Base-by-base conservation (phyloP, 2,113 vertebrate species). In the Ceyx melanurus region DNA sequence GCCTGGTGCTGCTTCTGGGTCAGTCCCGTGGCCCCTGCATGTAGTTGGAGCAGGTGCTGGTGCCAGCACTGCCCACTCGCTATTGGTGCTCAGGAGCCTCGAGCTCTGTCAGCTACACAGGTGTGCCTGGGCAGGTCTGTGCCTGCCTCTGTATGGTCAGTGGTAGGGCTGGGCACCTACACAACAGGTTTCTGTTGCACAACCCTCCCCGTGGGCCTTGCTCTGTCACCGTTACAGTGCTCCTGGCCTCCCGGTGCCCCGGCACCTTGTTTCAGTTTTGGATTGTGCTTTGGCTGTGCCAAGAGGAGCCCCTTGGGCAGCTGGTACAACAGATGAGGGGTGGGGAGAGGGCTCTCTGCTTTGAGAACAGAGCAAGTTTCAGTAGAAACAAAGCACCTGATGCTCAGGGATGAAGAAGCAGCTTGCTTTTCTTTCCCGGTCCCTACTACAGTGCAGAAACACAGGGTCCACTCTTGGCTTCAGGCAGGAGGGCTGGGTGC, bases 61-160 rank as follows among this genome's bases (percentile, higher is more conserved):
- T 58, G 48, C 48, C 0, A 0, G 23, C 46, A 11, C n/a, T 31
- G 28, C 54, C 68, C 25, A 11, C 40, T 13, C 1, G 3, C 19
- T 8, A 1, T 21, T 46, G 77, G 16, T 48, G 26, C 25, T 2
- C 26, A 25, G 42, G 20, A 3, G 3, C 7, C 19, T 42, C 31
- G 0, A 1, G 25, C 35, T 26, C 0, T 0, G 70, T 37, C 64
- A 31, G 26, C 37, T 6, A 5, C 21, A 1, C 0, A 1, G 5
- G 3, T 45, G 31, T 2, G 14, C 28, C 54, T 0, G 0, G 57
- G 57, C 71, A 62, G 26, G 62, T 28, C 31, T 4, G 14, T 33
- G 72, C 87, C 31, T 56, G 62, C 12, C 31, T 51, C 70, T 1
- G 37, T 2, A 74, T 33, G 15, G 28, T 25, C 7, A 5, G 22